Base-by-base conservation (phyloP, 2,113 vertebrate species). In the Tyto alba region DNA sequence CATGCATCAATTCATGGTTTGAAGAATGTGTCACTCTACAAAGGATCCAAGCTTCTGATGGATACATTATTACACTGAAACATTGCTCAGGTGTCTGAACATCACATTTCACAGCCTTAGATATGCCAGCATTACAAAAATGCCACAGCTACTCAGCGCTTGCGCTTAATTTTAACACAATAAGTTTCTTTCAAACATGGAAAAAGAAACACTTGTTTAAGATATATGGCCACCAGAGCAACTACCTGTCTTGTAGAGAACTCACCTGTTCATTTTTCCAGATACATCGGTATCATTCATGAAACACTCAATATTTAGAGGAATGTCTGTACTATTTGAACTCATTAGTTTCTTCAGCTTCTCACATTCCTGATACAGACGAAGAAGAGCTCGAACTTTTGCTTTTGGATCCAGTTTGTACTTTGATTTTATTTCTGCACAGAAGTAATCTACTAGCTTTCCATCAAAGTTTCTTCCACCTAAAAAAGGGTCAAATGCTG, bases 301-400 rank as follows among this genome's bases (percentile, higher is more conserved):
- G 74, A 99, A 99, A 82, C 98, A 99, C 83, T 99, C 98, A 18
- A 98, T 98, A 79, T 98, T 98, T 41, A 98, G 82, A 21, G 98
- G 98, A 62, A 98, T 95, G 69, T 98, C 98, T 5, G 97, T 98
- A 81, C 98, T 98, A 53, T 98, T 99, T 78, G 98, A 98, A 90
- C 98, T 99, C 98, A 99, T 98, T 9, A 98, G 94, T 76, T 99
- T 99, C 90, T 98, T 98, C 85, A 99, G 94, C 77, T 98, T 99
- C 94, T 99, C 98, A 84, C 98, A 98, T 22, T 99, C 98, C 88
- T 99, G 98, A 93, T 98, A 97, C 11, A 98, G 97, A 64, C 98
- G 98, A 89, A 98, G 97, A 36, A 98, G 96, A 17, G 98, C 98
- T 75, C 98, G 97, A 74, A 97, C 98, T 96, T 97, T 98, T 50